Evolutionary conservation across 2,888 invertebrate species (phyloP).

Genomic region (Cantharis lateralis): DNA sequence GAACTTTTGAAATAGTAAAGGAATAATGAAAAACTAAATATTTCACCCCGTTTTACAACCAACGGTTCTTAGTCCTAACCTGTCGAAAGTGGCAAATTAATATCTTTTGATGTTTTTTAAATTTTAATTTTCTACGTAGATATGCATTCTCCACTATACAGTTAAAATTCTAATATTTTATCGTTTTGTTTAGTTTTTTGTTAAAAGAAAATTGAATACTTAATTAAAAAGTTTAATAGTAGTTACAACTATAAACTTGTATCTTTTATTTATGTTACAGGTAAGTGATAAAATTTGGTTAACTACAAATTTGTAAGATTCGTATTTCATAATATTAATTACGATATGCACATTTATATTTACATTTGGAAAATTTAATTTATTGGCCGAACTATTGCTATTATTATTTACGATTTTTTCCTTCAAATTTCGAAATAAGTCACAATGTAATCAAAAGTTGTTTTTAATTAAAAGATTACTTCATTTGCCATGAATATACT

Average conservation of each 20-base stretch:
- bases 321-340: not conserved
- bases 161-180: too few relatives aligned
- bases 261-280: not conserved
- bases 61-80: too few relatives aligned
- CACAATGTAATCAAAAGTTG: not conserved
- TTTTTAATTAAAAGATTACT: not conserved
- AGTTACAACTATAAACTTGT: not conserved
- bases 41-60: too few relatives aligned
- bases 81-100: too few relatives aligned
- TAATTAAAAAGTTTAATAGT: not conserved
- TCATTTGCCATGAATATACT: not conserved
- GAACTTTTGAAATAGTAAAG: too few relatives aligned
- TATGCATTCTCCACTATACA: too few relatives aligned
- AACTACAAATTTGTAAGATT: not conserved
- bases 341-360: not conserved
- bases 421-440: not conserved
- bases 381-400: not conserved
- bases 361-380: not conserved
- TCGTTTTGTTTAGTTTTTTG: too few relatives aligned
- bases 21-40: too few relatives aligned
- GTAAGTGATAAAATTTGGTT: not conserved
- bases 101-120: too few relatives aligned
- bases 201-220: not conserved
- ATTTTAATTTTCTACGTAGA: too few relatives aligned
- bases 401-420: not conserved